Percentiles rank a stretch among this genome's conserved stretches.
Conservation (phyloP, 2,113 vertebrate genomes). For the Cyanistes caeruleus region DNA sequence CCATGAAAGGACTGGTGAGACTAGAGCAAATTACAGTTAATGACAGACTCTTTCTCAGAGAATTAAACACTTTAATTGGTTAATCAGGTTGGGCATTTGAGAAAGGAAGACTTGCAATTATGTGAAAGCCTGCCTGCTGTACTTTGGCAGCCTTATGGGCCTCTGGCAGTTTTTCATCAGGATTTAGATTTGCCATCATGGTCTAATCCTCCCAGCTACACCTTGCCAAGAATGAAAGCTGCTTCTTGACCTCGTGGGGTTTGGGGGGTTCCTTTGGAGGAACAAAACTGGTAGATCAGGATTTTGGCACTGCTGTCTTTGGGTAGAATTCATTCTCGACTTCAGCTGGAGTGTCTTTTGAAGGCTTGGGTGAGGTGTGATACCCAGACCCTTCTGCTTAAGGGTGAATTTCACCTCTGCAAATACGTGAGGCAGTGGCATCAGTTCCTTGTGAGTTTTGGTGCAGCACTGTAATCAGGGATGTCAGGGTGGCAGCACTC, state of each 20-base stretch:
- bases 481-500: neutral
- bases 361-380: neutral
- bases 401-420: neutral
- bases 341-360: neutral
- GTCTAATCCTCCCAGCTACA: neutral
- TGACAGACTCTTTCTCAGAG: constrained; percentile 40
- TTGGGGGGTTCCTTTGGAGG: neutral
- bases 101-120: constrained; percentile 27
- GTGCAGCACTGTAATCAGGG: neutral
- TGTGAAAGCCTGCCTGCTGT: constrained; percentile 25
- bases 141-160: constrained; percentile 19
- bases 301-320: neutral
- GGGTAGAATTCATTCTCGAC: neutral
- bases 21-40: constrained; percentile 58
- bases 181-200: constrained; percentile 17
- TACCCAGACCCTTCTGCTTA: neutral
- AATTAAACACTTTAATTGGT: constrained; percentile 59
- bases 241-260: neutral
- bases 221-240: neutral
- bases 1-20: constrained; percentile 45
- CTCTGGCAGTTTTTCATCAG: constrained; percentile 1
- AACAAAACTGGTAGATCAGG: neutral
- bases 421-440: neutral
- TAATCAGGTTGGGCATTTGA: constrained; percentile 25
- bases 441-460: neutral